Evolutionary conservation across 2,797 vertebrate species (phyloP), one percentile per base, ranked within the genome.

Genomic region (Pantherophis vulpinus): DNA sequence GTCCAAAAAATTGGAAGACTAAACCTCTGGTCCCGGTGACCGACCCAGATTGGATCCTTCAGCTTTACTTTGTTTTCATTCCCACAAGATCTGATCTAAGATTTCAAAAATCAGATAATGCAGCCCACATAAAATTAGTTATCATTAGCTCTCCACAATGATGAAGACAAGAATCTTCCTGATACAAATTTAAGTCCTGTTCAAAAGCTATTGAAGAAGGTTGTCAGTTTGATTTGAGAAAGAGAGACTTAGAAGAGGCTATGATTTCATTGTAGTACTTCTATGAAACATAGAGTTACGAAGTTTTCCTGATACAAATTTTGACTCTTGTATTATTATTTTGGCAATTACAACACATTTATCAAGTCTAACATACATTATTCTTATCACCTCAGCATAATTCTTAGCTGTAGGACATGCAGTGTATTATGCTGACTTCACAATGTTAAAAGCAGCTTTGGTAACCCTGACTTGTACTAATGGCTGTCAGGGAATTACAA

Each of bases 401-500:
- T 90, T 87, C 66, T 37, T 66, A 87, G 92, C 88, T 87, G 59
- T 27, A 90, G 51, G 58, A 56, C 74, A 87, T 47, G 42, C 18
- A 4, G 27, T 70, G 25, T 14, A 90, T 90, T 86, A 25, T 90
- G 79, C n/a, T 93, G 83, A 63, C 74, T 18, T 86, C 16, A 37
- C 86, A 14, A 37, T 86, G 59, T 11, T 90, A 93, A 89, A 89
- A 83, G 13, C 37, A 60, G 59, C 8, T 54, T 54, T 20, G n/a
- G n/a, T 32, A 37, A 86, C 16, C 61, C n/a, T 90, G 60, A 70
- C 79, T 93, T 54, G 12, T 37, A 66, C 27, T 90, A 89, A 90
- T 70, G 20, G 89, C 27, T 93, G 87, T 87, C n/a, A 90, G n/a
- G 54, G 37, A 90, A 90, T 90, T 90, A 59, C 51, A 87, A 63